Percentiles rank a stretch among this genome's conserved stretches.
These are phyloP conservation scores for Luscinia megarhynchos DNA, from an alignment of 2,797 vertebrate species.

Conservation along the genomic window DNA sequence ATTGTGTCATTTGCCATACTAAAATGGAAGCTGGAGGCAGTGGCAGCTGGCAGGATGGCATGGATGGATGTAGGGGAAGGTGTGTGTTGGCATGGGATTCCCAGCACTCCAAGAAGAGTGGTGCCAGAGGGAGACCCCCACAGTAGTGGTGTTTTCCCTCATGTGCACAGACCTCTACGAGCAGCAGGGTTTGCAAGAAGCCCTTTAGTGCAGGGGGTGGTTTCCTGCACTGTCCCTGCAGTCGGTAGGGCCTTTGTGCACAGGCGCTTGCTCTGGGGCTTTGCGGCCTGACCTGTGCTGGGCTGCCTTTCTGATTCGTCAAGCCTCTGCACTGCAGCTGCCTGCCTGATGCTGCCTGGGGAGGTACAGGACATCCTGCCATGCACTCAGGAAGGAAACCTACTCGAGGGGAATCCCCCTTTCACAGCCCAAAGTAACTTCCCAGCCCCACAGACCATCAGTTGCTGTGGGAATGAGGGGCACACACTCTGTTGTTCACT, in stretches of 20 bases:
- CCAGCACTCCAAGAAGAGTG: not conserved
- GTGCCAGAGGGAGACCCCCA: accelerated
- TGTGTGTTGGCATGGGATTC: not conserved
- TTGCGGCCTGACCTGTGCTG: not conserved
- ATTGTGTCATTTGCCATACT: not conserved
- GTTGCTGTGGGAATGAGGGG: not conserved
- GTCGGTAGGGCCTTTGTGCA: accelerated
- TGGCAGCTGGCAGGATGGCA: not conserved
- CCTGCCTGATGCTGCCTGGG: not conserved
- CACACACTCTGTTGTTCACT: accelerated
- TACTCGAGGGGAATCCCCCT: not conserved
- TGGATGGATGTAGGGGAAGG: not conserved
- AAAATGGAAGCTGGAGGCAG: not conserved
- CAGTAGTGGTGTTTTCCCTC: not conserved
- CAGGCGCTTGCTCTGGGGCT: accelerated
- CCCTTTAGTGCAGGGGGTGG: not conserved
- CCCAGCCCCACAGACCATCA: not conserved
- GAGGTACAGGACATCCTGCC: not conserved
- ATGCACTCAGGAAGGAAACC: not conserved
- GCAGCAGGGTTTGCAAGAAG: not conserved
- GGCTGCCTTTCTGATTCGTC: not conserved
- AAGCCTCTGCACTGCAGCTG: not conserved
- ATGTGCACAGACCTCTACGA: accelerated
- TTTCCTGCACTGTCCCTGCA: not conserved
- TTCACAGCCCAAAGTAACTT: accelerated